Base-by-base conservation (phyloP, 2,888 invertebrate genomes). In the Odontothrips loti region DNA sequence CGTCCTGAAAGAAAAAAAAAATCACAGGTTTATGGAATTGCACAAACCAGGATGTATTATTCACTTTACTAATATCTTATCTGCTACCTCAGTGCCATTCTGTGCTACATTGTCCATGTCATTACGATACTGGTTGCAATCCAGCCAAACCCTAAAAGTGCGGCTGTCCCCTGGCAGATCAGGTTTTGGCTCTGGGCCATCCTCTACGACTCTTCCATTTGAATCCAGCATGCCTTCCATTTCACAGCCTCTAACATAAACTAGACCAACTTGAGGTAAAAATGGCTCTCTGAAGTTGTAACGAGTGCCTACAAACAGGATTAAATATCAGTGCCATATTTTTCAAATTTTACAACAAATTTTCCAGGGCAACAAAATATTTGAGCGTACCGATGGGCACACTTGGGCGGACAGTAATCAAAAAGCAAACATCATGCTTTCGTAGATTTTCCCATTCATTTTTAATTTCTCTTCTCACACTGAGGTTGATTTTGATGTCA, bases 151-250 rank as follows among this genome's bases (percentile, higher is more conserved):
- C 10, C 99, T 90, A 88, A 95, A 99, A 0, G 96, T 98, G 83
- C 99, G 90, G 43, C 93, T 92, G 85, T 98, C 97, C 0, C 98
- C 98, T 0, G 93, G 92, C 47, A 98, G 87, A 83, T 93, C 91
- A 0, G 97, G 98, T 83, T 94, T 91, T 0, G 96, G 96, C 85
- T 96, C 96, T 0, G 96, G 96, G 0, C 96, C 96, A 87, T 99
- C 99, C 87, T 99, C 99, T 81, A 99, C 97, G 6, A 99, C 96
- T 83, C 96, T 90, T 0, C 99, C 99, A 82, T 96, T 95, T 12
- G 94, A 94, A 86, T 99, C 99, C 80, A 99, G 88, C 96, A 99
- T 96, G 1, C 99, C 99, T 87, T 99, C 99, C 48, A 99, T 93
- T 88, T 99, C 99, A 88, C 99, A 99, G 0, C 99, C 99, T 27